Evolutionary conservation across 2,113 vertebrate species (phyloP).

Genomic region (Erinaceus europaeus): DNA sequence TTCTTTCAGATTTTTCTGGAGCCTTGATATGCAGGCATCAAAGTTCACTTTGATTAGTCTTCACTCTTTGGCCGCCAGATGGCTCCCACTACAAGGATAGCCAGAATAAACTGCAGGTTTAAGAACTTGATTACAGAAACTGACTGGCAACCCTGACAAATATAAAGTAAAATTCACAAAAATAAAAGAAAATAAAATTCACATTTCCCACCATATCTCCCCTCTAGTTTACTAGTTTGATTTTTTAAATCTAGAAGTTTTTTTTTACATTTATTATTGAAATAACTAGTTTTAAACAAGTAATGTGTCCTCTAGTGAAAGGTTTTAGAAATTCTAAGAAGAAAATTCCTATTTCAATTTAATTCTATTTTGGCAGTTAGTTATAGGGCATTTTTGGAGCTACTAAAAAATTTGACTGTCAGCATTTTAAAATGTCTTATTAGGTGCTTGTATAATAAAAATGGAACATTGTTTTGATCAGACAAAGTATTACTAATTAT

Average conservation of each 20-base stretch:
- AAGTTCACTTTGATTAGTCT: background rate
- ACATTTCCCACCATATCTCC: background rate
- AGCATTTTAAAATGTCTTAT: background rate
- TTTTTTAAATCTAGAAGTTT: slow-evolving; percentile 2
- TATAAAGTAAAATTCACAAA: background rate
- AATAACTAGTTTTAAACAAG: background rate
- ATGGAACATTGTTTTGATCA: background rate
- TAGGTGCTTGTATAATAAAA: background rate
- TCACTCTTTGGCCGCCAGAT: slow-evolving; percentile 43
- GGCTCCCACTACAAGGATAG: slow-evolving; percentile 24
- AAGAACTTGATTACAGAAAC: background rate
- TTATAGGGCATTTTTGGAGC: background rate
- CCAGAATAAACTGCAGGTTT: background rate
- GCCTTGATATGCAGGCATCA: rapidly evolving
- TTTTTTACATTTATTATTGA: background rate
- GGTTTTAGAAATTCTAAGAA: slow-evolving; percentile 14
- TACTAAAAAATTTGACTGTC: background rate
- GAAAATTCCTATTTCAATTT: background rate
- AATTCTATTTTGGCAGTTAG: background rate
- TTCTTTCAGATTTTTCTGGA: background rate
- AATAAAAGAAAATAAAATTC: no score
- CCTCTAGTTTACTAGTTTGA: background rate
- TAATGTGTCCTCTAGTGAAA: background rate
- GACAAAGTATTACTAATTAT: background rate
- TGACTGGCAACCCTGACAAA: background rate